phyloP scores from a whole-genome alignment of 1,140 invertebrate genomes.

The Aphaenogaster rudis region DNA sequence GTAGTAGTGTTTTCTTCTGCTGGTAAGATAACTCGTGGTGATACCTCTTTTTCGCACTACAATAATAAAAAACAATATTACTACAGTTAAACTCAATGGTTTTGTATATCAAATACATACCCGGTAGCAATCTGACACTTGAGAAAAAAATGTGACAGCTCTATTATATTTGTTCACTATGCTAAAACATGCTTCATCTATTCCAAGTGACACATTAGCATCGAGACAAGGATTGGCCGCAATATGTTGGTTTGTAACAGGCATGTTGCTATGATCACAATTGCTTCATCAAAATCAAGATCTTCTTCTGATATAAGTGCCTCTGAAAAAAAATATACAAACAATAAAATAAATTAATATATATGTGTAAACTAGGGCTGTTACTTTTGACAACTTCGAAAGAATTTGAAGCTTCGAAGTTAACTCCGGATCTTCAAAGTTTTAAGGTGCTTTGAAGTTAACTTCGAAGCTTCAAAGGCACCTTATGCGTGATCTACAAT shows the following conservation, averaged over 20 bases:
- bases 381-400: too few species aligned
- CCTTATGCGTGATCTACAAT: too few species aligned
- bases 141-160: slow-evolving; percentile 80
- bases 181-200: slow-evolving; percentile 87
- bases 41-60: slow-evolving; percentile 83
- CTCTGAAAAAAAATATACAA: neutral
- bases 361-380: neutral
- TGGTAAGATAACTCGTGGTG: slow-evolving; percentile 77
- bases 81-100: neutral
- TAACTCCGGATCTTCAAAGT: too few species aligned
- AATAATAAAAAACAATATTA: slow-evolving; percentile 55
- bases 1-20: slow-evolving; percentile 81
- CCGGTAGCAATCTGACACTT: slow-evolving; percentile 83
- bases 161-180: slow-evolving; percentile 82
- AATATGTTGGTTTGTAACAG: neutral
- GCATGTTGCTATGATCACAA: neutral
- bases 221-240: slow-evolving; percentile 53
- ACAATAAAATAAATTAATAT: slow-evolving; percentile 7
- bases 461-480: too few species aligned
- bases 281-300: neutral
- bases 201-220: slow-evolving; percentile 76
- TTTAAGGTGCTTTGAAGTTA: too few species aligned
- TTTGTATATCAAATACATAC: slow-evolving; percentile 68
- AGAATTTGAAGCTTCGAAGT: too few species aligned
- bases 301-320: neutral